These are phyloP conservation scores for Acleris holmiana DNA, from an alignment of 2,888 invertebrate species.

Conservation along the genomic window DNA sequence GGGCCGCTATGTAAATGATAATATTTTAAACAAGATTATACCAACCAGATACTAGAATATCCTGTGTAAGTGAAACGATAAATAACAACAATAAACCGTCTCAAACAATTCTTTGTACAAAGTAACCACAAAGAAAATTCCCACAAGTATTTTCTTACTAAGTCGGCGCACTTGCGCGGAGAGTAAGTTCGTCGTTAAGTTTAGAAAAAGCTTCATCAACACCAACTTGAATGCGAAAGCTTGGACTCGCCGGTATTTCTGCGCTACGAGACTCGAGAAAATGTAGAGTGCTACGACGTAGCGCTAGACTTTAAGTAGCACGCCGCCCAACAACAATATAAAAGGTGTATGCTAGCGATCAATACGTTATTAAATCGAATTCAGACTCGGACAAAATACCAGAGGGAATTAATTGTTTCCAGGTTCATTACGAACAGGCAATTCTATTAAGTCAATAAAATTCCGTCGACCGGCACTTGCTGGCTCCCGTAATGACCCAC, in stretches of 20 bases:
- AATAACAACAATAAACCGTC: conserved; percentile 20
- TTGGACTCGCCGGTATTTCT: conserved; percentile 4
- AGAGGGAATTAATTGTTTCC: neutral
- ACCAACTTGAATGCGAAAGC: conserved; percentile 6
- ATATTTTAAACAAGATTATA: conserved; percentile 37
- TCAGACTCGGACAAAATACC: neutral
- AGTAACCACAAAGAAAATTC: conserved; percentile 1
- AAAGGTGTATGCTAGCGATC: neutral
- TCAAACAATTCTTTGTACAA: neutral
- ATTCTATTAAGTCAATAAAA: conserved; percentile 17
- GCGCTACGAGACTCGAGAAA: conserved; percentile 12
- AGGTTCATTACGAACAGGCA: neutral
- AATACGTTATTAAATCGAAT: neutral
- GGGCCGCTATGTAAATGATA: conserved; percentile 33
- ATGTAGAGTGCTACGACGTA: conserved; percentile 23
- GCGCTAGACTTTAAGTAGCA: conserved; percentile 3
- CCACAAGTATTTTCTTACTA: conserved; percentile 1
- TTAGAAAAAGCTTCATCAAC: conserved; percentile 13
- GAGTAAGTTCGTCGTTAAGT: conserved; percentile 12
- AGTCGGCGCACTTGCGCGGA: conserved; percentile 6
- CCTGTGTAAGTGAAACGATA: conserved; percentile 29
- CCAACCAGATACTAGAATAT: conserved; percentile 29
- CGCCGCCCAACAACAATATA: neutral
- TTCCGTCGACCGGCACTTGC: conserved; percentile 10
- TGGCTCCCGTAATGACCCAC: conserved; percentile 33